Evolutionary conservation across 2,888 invertebrate species (phyloP).

Genomic region (Leptinotarsa peninsularis): DNA sequence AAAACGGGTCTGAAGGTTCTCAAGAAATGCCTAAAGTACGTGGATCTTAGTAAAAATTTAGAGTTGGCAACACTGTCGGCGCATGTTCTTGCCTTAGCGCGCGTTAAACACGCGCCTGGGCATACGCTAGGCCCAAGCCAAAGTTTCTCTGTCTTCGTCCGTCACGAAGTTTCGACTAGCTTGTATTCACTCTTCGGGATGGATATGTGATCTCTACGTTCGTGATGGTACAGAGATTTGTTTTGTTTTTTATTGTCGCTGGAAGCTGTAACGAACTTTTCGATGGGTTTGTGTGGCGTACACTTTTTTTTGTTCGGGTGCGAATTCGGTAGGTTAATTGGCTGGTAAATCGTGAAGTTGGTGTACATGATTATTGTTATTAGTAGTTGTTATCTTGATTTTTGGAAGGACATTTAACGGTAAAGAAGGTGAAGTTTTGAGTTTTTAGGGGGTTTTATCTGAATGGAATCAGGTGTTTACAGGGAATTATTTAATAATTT

Average conservation of each 20-base stretch:
- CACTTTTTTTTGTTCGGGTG: constrained; percentile 34
- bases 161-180: constrained; percentile 8
- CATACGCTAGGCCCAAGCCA: constrained; percentile 57
- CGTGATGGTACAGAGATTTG: constrained; percentile 31
- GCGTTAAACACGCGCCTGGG: constrained; percentile 64
- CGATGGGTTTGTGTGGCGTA: constrained; percentile 35
- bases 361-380: constrained; percentile 30
- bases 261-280: constrained; percentile 53
- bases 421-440: neutral
- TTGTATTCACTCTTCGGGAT: constrained; percentile 1
- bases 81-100: constrained; percentile 60
- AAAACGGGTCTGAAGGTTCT: too few species aligned
- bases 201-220: constrained; percentile 21
- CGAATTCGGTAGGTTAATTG: constrained; percentile 41
- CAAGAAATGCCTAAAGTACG: too few species aligned
- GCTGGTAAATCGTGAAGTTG: constrained; percentile 29
- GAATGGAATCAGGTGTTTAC: too few species aligned
- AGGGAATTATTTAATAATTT: too few species aligned
- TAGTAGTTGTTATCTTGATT: constrained; percentile 18
- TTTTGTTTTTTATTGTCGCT: constrained; percentile 44
- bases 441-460: neutral
- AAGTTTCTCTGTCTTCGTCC: constrained; percentile 39
- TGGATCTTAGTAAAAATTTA: too few species aligned
- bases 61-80: constrained; percentile 40
- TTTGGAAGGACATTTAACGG: neutral